These are phyloP conservation scores for Dendropsophus ebraccatus DNA, from an alignment of 2,113 vertebrate species.

Conservation along the genomic window DNA sequence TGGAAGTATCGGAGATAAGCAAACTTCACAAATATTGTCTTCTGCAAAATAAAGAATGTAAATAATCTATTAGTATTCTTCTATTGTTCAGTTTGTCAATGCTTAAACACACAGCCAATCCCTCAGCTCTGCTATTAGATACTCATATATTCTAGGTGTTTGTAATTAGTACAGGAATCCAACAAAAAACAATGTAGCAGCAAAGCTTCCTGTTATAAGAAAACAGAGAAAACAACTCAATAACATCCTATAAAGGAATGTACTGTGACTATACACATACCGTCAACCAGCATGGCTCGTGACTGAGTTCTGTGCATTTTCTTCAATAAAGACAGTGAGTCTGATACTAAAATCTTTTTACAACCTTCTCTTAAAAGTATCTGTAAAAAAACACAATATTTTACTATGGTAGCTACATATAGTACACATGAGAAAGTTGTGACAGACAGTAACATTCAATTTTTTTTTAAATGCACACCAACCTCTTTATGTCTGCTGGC, in stretches of 20 bases:
- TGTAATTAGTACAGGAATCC: neutral
- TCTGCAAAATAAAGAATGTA: constrained; percentile 74
- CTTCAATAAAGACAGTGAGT: constrained; percentile 91
- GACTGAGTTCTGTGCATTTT: constrained; percentile 97
- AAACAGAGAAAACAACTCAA: too few species aligned
- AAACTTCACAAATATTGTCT: constrained; percentile 94
- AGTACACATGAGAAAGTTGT: too few species aligned
- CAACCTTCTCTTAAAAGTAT: constrained; percentile 95
- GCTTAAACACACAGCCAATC: neutral
- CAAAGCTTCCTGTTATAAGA: too few species aligned
- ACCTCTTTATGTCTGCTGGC: too few species aligned
- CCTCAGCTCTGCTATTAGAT: neutral
- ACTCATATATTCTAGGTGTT: neutral
- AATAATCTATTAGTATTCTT: too few species aligned
- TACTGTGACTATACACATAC: constrained; percentile 70
- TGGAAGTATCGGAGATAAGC: constrained; percentile 88
- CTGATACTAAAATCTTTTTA: constrained; percentile 97
- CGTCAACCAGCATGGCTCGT: constrained; percentile 89
- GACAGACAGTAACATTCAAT: too few species aligned
- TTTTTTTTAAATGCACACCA: too few species aligned
- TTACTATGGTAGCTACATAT: neutral
- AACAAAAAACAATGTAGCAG: neutral
- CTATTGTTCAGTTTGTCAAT: too few species aligned
- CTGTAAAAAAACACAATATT: constrained; percentile 66
- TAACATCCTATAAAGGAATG: too few species aligned